Evolutionary conservation across 1,140 invertebrate species (phyloP), one percentile per base, ranked within the genome.

Genomic region (Holotrichia oblita): DNA sequence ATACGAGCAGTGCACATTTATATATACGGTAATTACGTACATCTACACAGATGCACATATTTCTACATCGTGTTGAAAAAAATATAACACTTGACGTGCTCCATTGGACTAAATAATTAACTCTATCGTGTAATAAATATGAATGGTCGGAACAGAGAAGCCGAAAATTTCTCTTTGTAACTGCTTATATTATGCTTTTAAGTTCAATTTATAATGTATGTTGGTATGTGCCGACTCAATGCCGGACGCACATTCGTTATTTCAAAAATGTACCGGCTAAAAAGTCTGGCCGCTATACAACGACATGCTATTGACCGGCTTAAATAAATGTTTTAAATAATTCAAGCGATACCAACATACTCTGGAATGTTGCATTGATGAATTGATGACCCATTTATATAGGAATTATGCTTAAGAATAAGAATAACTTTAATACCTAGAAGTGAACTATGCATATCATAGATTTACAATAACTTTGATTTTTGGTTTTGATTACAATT

Each of bases 41-140:
- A 64, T 20, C n/a, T 64, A 22, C 61, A 64, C 55, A 3, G 3
- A 64, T 48, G 44, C 44, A n/a, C n/a, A 48, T 8, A 22, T 22
- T 20, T 64, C 3, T 6, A 17, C 61, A 64, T 20, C 17, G 61
- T 20, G 6, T 3, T 27, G 24, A 10, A 64, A 64, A 64, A 64
- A 64, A 64, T 24, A 64, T 24, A 64, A 27, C 61, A 64, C 61
- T 64, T 64, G 61, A 64, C 61, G 61, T 64, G 61, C 61, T 64
- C 61, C 61, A 64, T 64, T 64, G 61, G 22, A 64, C 61, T 64
- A 64, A 64, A 64, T 64, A 64, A 64, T 64, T 64, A 64, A 64
- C 22, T 64, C 61, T 22, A 22, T 64, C n/a, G 61, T 64, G 17
- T 64, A 64, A 64, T 64, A 64, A 22, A 64, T 22, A 64, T 64